Base-by-base conservation (phyloP, 2,113 vertebrate genomes). In the Pseudonaja textilis region DNA sequence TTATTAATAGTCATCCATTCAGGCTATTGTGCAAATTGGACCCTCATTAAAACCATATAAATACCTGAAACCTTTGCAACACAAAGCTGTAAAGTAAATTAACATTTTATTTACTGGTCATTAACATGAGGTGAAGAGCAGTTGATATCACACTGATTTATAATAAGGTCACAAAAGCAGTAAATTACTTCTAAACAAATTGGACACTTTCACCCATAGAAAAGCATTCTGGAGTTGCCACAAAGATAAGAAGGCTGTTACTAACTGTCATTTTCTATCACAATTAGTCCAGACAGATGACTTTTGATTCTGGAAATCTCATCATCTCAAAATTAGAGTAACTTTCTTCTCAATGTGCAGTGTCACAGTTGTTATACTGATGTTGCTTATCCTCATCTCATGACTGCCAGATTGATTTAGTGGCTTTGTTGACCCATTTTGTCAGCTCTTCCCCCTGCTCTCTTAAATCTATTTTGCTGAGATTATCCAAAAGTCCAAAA, bases 21-120 rank as follows among this genome's bases (percentile, higher is more conserved):
- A 90, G 54, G 11, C 56, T 81, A 88, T 29, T 91, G 59, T 8
- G 22, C 56, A 96, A 95, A 97, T 94, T 85, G 94, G 89, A 92
- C 94, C 81, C 87, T 96, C 96, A 97, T 96, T 96, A 96, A 85
- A 96, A 90, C 64, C 87, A 95, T 92, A 45, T 90, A 4, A 96
- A 93, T 92, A 97, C 90, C 88, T 95, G 96, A 96, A 42, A 95
- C 89, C 96, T 97, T 95, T 81, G 1, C 89, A 95, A 94, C 50
- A 96, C 91, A 96, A 95, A 97, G 90, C 59, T 95, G 55, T 93
- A 95, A 96, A 95, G 92, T 0, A 95, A 93, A 97, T 96, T 94
- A 97, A 87, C 59, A 95, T 95, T 97, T 96, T 96, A 95, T 97
- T 97, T 96, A 96, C 93, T 47, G 34, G 61, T 94, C 93, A 96